Percentiles rank a stretch among this genome's conserved stretches.
These are phyloP conservation scores for Patella pellucida DNA, from an alignment of 2,888 invertebrate genomes.

Conservation along the genomic window DNA sequence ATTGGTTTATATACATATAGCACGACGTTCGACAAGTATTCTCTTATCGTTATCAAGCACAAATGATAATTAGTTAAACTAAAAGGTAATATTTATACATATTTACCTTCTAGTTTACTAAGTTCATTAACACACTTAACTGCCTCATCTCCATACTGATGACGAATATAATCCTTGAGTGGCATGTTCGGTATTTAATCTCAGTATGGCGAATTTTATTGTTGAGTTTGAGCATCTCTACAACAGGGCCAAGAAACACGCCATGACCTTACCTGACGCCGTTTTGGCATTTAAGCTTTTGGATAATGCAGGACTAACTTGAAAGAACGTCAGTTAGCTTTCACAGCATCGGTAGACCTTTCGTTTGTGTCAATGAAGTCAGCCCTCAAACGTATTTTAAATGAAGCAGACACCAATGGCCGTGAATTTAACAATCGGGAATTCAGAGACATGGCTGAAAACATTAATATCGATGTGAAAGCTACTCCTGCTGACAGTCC, in stretches of 20 bases:
- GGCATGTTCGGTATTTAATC: not conserved
- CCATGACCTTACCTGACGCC: not conserved
- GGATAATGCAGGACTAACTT: not conserved
- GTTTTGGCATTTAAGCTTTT: slow-evolving; percentile 8
- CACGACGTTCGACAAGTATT: too few species aligned
- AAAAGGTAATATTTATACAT: too few species aligned
- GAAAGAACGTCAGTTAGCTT: not conserved
- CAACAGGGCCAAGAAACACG: not conserved
- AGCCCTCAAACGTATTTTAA: not conserved
- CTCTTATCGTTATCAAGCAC: too few species aligned
- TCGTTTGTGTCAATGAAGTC: not conserved
- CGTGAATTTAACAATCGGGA: slow-evolving; percentile 28
- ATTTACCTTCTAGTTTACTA: too few species aligned
- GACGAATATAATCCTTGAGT: too few species aligned
- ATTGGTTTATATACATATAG: too few species aligned
- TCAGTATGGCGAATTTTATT: not conserved
- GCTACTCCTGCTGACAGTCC: slow-evolving; percentile 19
- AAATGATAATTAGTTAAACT: too few species aligned
- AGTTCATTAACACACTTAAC: too few species aligned
- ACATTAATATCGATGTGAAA: slow-evolving; percentile 29
- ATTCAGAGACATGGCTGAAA: slow-evolving; percentile 30
- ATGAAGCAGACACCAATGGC: slow-evolving; percentile 11
- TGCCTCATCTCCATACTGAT: too few species aligned
- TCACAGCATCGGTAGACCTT: not conserved
- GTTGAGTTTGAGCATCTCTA: not conserved